Evolutionary conservation across 1,140 invertebrate species (phyloP), one percentile per base, ranked within the genome.

Genomic region (Apocrypta bakeri): DNA sequence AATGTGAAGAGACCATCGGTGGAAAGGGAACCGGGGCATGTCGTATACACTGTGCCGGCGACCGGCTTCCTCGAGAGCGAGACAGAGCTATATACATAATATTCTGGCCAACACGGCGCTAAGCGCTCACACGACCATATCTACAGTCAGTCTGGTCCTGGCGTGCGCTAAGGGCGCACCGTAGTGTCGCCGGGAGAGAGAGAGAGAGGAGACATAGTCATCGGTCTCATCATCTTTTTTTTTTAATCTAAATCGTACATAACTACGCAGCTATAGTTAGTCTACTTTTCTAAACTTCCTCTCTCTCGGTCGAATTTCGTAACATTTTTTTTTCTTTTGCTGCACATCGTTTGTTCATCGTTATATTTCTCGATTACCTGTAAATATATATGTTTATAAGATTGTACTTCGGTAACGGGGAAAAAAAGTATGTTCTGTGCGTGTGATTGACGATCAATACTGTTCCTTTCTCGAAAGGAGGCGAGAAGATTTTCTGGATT

Each of bases 91-190:
- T n/a, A 71, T n/a, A 71, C 2, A 24, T 2, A 71, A 29, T 33
- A 9, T 31, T 37, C 74, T n/a, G 29, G 21, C 48, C 4, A 1
- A 37, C 29, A 2, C 74, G 12, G 56, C 27, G 48, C 56, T n/a
- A 64, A 71, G 31, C 69, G 8, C 27, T 27, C 69, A 9, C 33
- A 37, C 33, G 33, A 17, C 69, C 48, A 56, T 56, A 56, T 27
- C n/a, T 42, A 21, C 72, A 27, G 72, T 37, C 74, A 77, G 74
- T 77, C 61, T 61, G 56, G 74, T 64, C 56, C 31, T 31, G 31
- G 61, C 74, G 74, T 29, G 61, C 61, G 74, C 74, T 24, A 77
- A 77, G 74, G 74, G 74, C 74, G 74, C 27, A 61, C 73, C n/a
- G 72, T n/a, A 72, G 29, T n/a, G 33, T n/a, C 69, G 33, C 69